phyloP scores from a whole-genome alignment of 2,888 invertebrate genomes.

The Rhogogaster chlorosoma region DNA sequence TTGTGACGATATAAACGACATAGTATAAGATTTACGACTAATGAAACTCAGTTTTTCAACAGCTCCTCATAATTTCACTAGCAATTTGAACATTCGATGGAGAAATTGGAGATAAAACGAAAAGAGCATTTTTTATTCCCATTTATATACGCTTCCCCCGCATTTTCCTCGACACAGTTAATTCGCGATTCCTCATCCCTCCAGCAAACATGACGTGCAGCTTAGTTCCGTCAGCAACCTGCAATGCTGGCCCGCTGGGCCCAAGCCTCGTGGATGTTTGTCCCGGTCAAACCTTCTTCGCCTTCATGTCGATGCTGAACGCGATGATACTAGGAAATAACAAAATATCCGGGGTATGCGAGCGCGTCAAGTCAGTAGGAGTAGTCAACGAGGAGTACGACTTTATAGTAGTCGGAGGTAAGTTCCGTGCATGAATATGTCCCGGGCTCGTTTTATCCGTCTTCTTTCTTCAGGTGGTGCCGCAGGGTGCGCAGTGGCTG shows the following conservation, averaged over 20 bases:
- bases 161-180: too few relatives aligned
- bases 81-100: too few relatives aligned
- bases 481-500: constrained; percentile 84
- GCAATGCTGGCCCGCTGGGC: constrained; percentile 55
- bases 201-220: background rate
- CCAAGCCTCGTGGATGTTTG: constrained; percentile 64
- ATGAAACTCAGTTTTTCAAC: too few relatives aligned
- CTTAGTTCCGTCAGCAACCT: background rate
- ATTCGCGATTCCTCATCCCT: background rate
- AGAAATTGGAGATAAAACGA: too few relatives aligned
- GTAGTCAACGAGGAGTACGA: constrained; percentile 79
- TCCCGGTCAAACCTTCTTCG: constrained; percentile 43
- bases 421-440: constrained; percentile 19
- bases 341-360: constrained; percentile 77
- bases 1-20: too few relatives aligned
- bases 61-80: too few relatives aligned
- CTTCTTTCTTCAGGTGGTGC: constrained; percentile 79
- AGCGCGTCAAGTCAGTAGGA: constrained; percentile 77
- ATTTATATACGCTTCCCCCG: too few relatives aligned
- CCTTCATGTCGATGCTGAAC: constrained; percentile 66
- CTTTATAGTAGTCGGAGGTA: constrained; percentile 83
- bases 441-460: background rate
- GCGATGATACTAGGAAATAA: constrained; percentile 57
- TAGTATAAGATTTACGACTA: too few relatives aligned
- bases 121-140: too few relatives aligned